Percentiles rank a stretch among this genome's conserved stretches.
These are phyloP conservation scores for Pelecanus crispus DNA, from an alignment of 2,113 vertebrate species.

Conservation along the genomic window DNA sequence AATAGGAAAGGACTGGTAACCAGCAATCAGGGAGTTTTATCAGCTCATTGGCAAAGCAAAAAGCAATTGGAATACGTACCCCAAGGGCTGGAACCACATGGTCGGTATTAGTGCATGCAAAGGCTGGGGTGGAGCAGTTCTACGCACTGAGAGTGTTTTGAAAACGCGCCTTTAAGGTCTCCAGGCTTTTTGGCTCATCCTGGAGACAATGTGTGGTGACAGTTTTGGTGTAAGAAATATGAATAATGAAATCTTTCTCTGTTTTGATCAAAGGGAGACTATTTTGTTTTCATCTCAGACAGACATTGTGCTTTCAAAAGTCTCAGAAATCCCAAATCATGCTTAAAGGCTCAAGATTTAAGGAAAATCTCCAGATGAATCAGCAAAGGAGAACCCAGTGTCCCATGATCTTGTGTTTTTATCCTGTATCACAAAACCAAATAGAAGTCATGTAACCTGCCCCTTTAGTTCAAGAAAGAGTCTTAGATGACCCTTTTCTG, in stretches of 20 bases:
- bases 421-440: neutral
- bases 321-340: neutral
- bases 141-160: neutral
- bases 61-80: neutral
- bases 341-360: neutral
- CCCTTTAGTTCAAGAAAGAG: neutral
- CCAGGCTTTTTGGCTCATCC: neutral
- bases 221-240: neutral
- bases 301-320: neutral
- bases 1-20: neutral
- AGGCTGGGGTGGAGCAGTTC: neutral
- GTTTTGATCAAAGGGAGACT: neutral
- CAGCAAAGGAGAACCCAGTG: neutral
- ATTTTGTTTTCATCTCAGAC: neutral
- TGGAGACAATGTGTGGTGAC: neutral
- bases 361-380: neutral
- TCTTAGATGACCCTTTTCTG: neutral
- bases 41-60: neutral
- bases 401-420: neutral
- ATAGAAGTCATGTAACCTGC: neutral
- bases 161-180: neutral
- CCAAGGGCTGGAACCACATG: neutral
- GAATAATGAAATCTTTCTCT: neutral
- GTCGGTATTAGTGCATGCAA: neutral
- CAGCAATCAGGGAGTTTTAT: neutral